A percentile compares a stretch with the other conserved stretches of the same genome.
These are phyloP conservation scores for Mythimna pallens DNA, from an alignment of 2,888 invertebrate genomes.

Conservation along the genomic window DNA sequence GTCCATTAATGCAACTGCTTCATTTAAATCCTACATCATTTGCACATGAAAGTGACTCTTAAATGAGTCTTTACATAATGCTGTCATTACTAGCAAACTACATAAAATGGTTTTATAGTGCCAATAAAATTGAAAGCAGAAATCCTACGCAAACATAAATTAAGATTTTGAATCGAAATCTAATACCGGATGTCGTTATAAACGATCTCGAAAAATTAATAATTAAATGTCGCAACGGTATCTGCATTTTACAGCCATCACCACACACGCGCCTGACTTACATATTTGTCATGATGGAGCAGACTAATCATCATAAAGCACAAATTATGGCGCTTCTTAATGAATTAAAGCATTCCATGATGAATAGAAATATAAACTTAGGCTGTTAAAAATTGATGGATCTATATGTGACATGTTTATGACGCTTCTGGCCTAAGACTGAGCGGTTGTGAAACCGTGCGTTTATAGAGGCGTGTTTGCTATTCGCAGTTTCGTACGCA, in stretches of 20 bases:
- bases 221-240: constrained; percentile 65
- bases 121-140: constrained; percentile 75
- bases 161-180: constrained; percentile 63
- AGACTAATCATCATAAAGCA: constrained; percentile 71
- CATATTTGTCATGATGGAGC: constrained; percentile 68
- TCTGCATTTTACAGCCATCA: constrained; percentile 64
- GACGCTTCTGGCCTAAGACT: constrained; percentile 56
- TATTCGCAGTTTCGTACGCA: constrained; percentile 41
- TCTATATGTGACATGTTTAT: constrained; percentile 68
- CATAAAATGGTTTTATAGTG: constrained; percentile 68
- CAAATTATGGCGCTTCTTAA: constrained; percentile 65
- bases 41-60: constrained; percentile 68
- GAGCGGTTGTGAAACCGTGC: constrained; percentile 53
- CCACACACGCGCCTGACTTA: constrained; percentile 62
- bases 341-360: constrained; percentile 60
- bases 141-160: constrained; percentile 71
- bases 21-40: constrained; percentile 64
- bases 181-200: constrained; percentile 74
- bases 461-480: constrained; percentile 50
- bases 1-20: constrained; percentile 59
- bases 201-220: constrained; percentile 69
- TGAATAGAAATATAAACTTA: constrained; percentile 59
- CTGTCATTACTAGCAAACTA: constrained; percentile 63
- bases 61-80: constrained; percentile 61
- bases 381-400: constrained; percentile 57